Evolutionary conservation across 1,140 invertebrate genomes (phyloP).

Genomic region (Lepidurus apus): DNA sequence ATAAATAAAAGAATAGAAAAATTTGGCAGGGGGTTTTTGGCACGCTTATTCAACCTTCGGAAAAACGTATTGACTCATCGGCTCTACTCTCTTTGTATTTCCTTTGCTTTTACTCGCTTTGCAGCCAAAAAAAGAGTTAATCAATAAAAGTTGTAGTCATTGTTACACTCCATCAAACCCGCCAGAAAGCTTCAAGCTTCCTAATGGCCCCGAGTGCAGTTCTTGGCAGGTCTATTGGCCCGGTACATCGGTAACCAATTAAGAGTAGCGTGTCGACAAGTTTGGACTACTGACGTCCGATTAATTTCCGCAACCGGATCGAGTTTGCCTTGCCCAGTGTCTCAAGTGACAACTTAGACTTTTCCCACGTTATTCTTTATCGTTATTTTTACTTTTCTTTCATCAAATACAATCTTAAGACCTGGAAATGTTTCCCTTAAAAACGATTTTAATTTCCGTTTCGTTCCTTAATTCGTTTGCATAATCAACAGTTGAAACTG

Average conservation of each 20-base stretch:
- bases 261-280: not conserved
- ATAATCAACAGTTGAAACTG: no score
- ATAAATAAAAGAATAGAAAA: no score
- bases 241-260: constrained; percentile 2
- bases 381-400: no score
- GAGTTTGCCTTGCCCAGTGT: not conserved
- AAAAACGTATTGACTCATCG: no score
- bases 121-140: not conserved
- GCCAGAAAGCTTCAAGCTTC: not conserved
- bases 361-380: not conserved
- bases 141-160: not conserved
- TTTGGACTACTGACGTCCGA: not conserved
- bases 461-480: not conserved
- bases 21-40: no score
- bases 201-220: not conserved
- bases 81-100: no score
- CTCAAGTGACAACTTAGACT: not conserved
- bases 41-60: no score
- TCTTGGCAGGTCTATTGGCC: constrained; percentile 17
- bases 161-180: not conserved
- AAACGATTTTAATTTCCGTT: not conserved
- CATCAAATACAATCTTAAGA: no score
- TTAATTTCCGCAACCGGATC: constrained; percentile 9
- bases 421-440: not conserved
- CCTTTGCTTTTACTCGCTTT: not conserved